Evolutionary conservation across 1,140 invertebrate species (phyloP).

Genomic region (Musca vetustissima): DNA sequence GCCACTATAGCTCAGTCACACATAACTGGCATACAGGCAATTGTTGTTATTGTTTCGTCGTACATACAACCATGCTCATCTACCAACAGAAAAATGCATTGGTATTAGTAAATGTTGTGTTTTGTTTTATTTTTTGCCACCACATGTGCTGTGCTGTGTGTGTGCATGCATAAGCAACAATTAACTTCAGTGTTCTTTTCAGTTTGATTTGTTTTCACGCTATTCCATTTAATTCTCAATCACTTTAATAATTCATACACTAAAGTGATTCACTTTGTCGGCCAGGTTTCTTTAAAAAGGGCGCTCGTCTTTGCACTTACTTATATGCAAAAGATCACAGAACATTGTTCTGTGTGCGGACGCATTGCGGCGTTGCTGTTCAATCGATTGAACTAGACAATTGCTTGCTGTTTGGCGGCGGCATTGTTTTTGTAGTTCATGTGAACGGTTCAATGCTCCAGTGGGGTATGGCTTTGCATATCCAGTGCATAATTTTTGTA

Average conservation of each 20-base stretch:
- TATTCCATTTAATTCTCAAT: constrained; percentile 13
- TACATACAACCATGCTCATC: too few relatives aligned
- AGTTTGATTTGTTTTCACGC: too few relatives aligned
- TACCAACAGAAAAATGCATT: too few relatives aligned
- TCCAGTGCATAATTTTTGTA: constrained; percentile 54
- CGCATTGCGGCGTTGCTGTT: constrained; percentile 46
- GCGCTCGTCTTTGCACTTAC: constrained; percentile 41
- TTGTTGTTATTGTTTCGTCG: too few relatives aligned
- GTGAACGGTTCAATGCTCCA: constrained; percentile 36
- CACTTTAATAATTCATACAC: background rate
- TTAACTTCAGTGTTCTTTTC: too few relatives aligned
- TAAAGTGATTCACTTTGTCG: background rate
- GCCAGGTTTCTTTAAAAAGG: constrained; percentile 36
- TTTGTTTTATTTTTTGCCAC: too few relatives aligned
- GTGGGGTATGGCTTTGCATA: constrained; percentile 56
- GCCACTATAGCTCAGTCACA: too few relatives aligned
- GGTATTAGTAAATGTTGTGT: too few relatives aligned
- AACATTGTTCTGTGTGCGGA: constrained; percentile 32
- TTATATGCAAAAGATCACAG: constrained; percentile 15
- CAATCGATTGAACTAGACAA: constrained; percentile 13
- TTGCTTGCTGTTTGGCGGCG: background rate
- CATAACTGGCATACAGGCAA: too few relatives aligned
- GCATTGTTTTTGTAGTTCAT: constrained; percentile 25
- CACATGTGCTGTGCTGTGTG: too few relatives aligned
- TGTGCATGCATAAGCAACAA: too few relatives aligned